phyloP scores from a whole-genome alignment of 2,888 invertebrate genomes.

The Ennomos quercinarius region DNA sequence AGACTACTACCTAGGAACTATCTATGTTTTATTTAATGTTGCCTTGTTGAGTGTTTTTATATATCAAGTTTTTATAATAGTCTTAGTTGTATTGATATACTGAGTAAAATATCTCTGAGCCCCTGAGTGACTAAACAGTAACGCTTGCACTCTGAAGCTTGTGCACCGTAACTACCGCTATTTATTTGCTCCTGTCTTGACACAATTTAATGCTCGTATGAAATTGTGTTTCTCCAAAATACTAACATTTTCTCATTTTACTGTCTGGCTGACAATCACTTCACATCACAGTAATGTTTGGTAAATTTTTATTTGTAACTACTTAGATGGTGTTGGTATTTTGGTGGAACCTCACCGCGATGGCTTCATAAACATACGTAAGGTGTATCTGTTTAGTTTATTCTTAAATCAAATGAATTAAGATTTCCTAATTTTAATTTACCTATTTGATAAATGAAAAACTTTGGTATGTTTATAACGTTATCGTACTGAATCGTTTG shows the following conservation, averaged over 20 bases:
- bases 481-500: slow-evolving; percentile 24
- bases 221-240: slow-evolving; percentile 78
- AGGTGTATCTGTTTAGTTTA: slow-evolving; percentile 9
- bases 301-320: slow-evolving; percentile 58
- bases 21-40: slow-evolving; percentile 22
- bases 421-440: slow-evolving; percentile 6
- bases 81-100: slow-evolving; percentile 38
- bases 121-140: slow-evolving; percentile 58
- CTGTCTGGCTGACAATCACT: slow-evolving; percentile 54
- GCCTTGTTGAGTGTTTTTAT: slow-evolving; percentile 12
- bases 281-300: slow-evolving; percentile 66
- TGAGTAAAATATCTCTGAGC: slow-evolving; percentile 24
- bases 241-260: slow-evolving; percentile 77
- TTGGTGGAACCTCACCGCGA: slow-evolving; percentile 76
- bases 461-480: slow-evolving; percentile 65
- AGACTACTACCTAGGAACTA: slow-evolving; percentile 25
- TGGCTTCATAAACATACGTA: slow-evolving; percentile 69
- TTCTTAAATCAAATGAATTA: slow-evolving; percentile 6
- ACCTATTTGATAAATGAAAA: neutral
- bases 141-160: slow-evolving; percentile 72
- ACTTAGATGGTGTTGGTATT: slow-evolving; percentile 83
- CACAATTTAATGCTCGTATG: slow-evolving; percentile 37
- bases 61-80: slow-evolving; percentile 25
- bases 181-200: slow-evolving; percentile 60
- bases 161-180: slow-evolving; percentile 64